Evolutionary conservation across 1,140 invertebrate species (phyloP), one percentile per base, ranked within the genome.

Genomic region (Drosophila malerkotliana): DNA sequence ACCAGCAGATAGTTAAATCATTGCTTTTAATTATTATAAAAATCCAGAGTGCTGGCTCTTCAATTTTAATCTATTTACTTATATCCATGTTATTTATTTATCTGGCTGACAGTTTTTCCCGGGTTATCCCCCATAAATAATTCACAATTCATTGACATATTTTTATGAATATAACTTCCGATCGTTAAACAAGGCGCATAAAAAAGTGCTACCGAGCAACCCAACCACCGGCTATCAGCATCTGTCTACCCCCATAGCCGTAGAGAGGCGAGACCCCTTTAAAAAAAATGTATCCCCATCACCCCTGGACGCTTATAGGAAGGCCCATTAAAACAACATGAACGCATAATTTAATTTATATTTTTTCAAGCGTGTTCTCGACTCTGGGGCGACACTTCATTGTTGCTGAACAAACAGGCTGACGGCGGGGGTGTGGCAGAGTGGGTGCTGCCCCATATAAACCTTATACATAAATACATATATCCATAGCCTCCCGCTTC

Each of bases 91-190:
- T 61, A 82, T 87, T 85, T 85, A 85, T 85, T 85, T 87, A 72
- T 78, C 64, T 71, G 72, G 41, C 5, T 62, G 45, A 47, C 39
- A 57, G 77, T 75, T 66, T 80, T 68, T 56, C 30, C 34, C 18
- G 57, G 28, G 14, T 37, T 49, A 48, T 51, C 14, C 24, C 28
- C 55, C 84, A 88, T 88, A 88, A 88, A 88, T 88, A 83, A 88
- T 88, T 88, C 76, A 88, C 83, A 88, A 88, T 88, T 88, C 79
- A 88, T 88, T 88, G 83, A 88, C 83, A 88, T 88, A 88, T 88
- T 88, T 88, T 88, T 88, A 88, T 88, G 83, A 88, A 88, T 88
- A 88, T 88, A 81, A 88, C 83, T 88, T 88, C 83, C 83, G 83
- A 88, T 88, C 83, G 72, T 88, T 88, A 88, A 87, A 88, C 83